Percentiles rank a stretch among this genome's conserved stretches.
These are phyloP conservation scores for Pogonophryne albipinna DNA, from an alignment of 2,797 vertebrate genomes.

Conservation along the genomic window DNA sequence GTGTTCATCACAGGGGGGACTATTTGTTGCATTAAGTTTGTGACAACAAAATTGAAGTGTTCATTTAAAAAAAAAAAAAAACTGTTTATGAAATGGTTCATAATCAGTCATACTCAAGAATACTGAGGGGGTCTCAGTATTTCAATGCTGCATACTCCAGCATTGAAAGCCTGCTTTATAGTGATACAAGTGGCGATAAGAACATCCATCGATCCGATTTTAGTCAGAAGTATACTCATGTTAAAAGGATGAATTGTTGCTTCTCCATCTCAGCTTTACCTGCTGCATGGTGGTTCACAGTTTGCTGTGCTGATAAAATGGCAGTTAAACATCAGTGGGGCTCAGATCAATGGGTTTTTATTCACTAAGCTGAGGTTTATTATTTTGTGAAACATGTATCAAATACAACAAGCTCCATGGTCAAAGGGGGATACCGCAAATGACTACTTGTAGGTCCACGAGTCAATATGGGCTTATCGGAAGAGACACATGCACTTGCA, in stretches of 20 bases:
- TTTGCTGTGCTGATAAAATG: slow-evolving; percentile 8
- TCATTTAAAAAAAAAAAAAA: neutral
- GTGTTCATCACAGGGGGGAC: neutral
- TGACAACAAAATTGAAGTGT: neutral
- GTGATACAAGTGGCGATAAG: neutral
- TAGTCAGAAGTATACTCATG: neutral
- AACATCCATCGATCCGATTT: neutral
- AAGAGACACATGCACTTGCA: slow-evolving; percentile 25
- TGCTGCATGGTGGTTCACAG: neutral
- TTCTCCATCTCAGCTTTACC: neutral
- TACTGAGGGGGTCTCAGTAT: no score
- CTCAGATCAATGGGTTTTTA: neutral
- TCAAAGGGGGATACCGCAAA: neutral
- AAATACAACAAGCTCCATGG: slow-evolving; percentile 2
- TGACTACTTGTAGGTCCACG: neutral
- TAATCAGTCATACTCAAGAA: neutral
- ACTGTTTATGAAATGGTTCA: neutral
- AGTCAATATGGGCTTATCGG: slow-evolving; percentile 13
- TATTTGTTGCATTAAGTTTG: neutral
- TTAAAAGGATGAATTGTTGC: slow-evolving; percentile 7
- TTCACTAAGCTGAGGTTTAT: neutral
- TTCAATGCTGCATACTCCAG: neutral
- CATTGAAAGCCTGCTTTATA: neutral
- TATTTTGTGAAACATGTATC: neutral
- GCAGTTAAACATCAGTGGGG: neutral